These are phyloP conservation scores for Acrobasis consociella DNA, from an alignment of 2,888 invertebrate species.

Conservation along the genomic window DNA sequence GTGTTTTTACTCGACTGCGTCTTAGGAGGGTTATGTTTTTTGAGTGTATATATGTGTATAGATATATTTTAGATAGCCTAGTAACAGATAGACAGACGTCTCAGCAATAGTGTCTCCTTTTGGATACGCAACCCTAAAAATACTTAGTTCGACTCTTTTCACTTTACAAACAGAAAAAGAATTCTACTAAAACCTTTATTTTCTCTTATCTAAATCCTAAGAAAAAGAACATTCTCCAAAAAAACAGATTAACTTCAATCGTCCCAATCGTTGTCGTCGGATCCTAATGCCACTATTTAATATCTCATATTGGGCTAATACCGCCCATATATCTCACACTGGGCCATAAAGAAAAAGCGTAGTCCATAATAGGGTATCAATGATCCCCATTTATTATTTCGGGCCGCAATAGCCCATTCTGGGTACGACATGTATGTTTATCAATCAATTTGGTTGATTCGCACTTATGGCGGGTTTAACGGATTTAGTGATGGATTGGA, in stretches of 20 bases:
- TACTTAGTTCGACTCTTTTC: too few relatives aligned
- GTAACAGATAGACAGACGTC: too few relatives aligned
- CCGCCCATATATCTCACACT: slow-evolving; percentile 47
- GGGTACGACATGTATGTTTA: slow-evolving; percentile 37
- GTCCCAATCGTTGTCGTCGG: slow-evolving; percentile 39
- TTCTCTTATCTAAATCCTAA: not conserved
- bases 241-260: not conserved
- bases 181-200: not conserved
- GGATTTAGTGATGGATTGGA: not conserved
- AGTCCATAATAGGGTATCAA: slow-evolving; percentile 45
- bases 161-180: too few relatives aligned
- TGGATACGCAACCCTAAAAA: too few relatives aligned
- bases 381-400: slow-evolving; percentile 41
- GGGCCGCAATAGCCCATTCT: slow-evolving; percentile 36
- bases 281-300: slow-evolving; percentile 53
- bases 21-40: too few relatives aligned
- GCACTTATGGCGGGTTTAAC: slow-evolving; percentile 7
- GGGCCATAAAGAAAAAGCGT: slow-evolving; percentile 53
- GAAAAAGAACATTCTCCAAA: not conserved
- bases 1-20: too few relatives aligned
- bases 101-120: too few relatives aligned
- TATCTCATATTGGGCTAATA: slow-evolving; percentile 59
- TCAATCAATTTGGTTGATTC: slow-evolving; percentile 42
- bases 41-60: too few relatives aligned
- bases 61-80: too few relatives aligned